These are phyloP conservation scores for Hypolimnas misippus DNA, from an alignment of 2,888 invertebrate genomes.

Conservation along the genomic window DNA sequence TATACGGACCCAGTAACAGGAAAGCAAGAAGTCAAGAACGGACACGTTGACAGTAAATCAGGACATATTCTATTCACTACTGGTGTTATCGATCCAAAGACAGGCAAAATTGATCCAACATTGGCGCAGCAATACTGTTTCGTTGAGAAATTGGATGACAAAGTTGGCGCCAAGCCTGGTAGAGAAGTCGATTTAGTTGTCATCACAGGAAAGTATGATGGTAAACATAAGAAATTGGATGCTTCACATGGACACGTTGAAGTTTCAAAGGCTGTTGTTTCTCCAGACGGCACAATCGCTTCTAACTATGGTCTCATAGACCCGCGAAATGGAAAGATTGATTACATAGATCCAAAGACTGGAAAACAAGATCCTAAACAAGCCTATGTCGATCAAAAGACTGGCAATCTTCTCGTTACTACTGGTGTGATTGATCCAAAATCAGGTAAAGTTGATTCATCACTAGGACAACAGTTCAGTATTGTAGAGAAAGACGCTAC, in stretches of 20 bases:
- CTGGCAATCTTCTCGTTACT: constrained; percentile 86
- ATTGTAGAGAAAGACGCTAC: constrained; percentile 87
- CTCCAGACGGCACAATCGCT: constrained; percentile 79
- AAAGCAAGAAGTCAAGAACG: constrained; percentile 86
- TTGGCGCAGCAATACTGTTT: constrained; percentile 88
- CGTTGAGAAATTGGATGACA: constrained; percentile 84
- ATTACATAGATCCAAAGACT: constrained; percentile 85
- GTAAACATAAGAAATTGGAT: constrained; percentile 81
- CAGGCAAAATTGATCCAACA: constrained; percentile 87
- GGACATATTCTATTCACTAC: constrained; percentile 86
- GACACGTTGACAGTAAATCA: constrained; percentile 86
- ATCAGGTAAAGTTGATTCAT: constrained; percentile 87
- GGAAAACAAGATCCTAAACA: constrained; percentile 87
- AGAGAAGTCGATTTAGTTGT: constrained; percentile 84
- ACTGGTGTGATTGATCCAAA: constrained; percentile 86
- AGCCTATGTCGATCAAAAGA: constrained; percentile 88
- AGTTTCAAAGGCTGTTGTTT: constrained; percentile 85
- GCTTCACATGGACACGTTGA: constrained; percentile 76
- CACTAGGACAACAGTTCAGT: constrained; percentile 87
- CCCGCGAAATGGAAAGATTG: constrained; percentile 85
- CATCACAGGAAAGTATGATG: constrained; percentile 85
- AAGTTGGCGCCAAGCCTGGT: constrained; percentile 75
- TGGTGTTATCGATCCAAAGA: constrained; percentile 86
- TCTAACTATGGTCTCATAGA: constrained; percentile 88
- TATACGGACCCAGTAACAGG: constrained; percentile 85